A percentile compares a stretch with the other conserved stretches of the same genome.
Evolutionary conservation across 2,888 invertebrate genomes (phyloP).

Genomic region (Nineta flava): DNA sequence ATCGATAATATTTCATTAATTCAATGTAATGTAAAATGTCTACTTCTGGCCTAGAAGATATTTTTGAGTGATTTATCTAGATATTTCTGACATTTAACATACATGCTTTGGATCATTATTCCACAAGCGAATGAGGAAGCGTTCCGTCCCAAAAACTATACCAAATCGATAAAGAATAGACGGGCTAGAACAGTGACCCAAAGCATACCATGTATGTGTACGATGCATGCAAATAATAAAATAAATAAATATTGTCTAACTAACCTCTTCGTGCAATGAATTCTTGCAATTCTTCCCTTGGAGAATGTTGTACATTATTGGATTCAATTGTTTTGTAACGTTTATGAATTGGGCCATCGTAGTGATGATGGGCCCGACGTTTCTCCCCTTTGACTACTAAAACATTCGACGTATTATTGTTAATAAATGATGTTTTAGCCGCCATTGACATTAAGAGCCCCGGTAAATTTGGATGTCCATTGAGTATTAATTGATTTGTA

Average conservation of each 20-base stretch:
- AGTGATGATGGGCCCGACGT: background rate
- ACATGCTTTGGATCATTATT: too few species aligned
- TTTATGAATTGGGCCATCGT: background rate
- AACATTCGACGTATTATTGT: background rate
- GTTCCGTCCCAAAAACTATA: too few species aligned
- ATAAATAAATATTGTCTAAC: background rate
- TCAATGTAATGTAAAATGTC: too few species aligned
- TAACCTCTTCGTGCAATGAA: background rate
- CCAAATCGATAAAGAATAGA: too few species aligned
- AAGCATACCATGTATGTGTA: too few species aligned
- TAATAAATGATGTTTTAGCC: background rate
- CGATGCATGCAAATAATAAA: background rate
- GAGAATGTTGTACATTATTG: background rate
- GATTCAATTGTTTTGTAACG: background rate
- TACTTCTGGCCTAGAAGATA: too few species aligned
- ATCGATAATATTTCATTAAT: too few species aligned
- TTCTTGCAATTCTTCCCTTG: background rate
- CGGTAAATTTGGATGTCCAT: conserved; percentile 5
- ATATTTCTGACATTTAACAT: too few species aligned
- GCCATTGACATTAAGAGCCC: conserved; percentile 3
- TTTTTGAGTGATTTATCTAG: too few species aligned
- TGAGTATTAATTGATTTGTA: conserved; percentile 5
- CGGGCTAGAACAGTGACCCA: too few species aligned
- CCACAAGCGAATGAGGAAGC: too few species aligned
- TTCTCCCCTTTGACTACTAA: background rate